Evolutionary conservation across 1,140 invertebrate genomes (phyloP), one percentile per base, ranked within the genome.

Genomic region (Drosophila willistoni): DNA sequence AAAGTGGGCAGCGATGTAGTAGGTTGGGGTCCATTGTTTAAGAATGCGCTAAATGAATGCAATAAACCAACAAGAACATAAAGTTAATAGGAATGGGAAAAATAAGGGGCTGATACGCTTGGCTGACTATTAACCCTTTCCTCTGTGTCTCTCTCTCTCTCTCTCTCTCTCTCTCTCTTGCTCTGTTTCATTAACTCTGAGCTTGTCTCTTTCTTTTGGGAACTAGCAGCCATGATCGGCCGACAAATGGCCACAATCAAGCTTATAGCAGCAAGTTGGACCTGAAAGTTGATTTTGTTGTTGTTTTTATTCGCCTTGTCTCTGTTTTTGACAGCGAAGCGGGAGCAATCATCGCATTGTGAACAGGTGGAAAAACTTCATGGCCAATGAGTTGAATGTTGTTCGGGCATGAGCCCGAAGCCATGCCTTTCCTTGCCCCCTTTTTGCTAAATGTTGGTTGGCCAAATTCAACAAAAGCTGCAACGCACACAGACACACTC

Each of bases 301-400:
- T 63, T 47, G 56, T 12, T 19, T 0, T 39, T 22, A 34, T 12
- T 36, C 12, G 36, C 25, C 22, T 75, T 75, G 14, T 39, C 55
- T 42, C 51, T 42, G 56, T 41, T 69, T 60, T 62, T 68, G 34
- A 34, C 42, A 17, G 64, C 17, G 57, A 54, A 80, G 82, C 70
- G 83, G 83, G 72, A 83, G 84, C 83, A 89, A 89, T 87, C 83
- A 89, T 68, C 83, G 84, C 66, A 78, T 79, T 86, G 83, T 73
- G 79, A 84, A 89, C 83, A 87, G 83, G 79, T 87, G 83, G 73
- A 59, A 83, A 86, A 89, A 80, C 70, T 89, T 83, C 70, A 77
- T 73, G 83, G 79, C 83, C 83, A 86, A 86, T 87, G 83, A 83
- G 73, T 87, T 77, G 76, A 39, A 59, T 25, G 59, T 67, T 79